Percentiles rank a stretch among this genome's conserved stretches.
Evolutionary conservation across 2,888 invertebrate genomes (phyloP).

Genomic region (Yponomeuta malinellus): DNA sequence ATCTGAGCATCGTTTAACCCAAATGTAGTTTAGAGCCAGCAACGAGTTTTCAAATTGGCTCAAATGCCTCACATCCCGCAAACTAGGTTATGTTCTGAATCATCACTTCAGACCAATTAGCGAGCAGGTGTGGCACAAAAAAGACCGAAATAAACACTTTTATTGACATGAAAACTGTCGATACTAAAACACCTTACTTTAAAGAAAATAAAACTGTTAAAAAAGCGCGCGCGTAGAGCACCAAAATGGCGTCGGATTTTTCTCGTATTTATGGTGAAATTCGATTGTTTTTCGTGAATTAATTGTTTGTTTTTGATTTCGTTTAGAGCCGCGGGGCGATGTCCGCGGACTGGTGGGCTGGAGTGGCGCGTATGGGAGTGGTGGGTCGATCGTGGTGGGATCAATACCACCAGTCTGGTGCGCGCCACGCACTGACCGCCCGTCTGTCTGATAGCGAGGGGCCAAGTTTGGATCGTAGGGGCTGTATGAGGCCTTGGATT

Average conservation of each 20-base stretch:
- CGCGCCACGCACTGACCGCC: constrained; percentile 69
- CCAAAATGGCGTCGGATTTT: constrained; percentile 14
- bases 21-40: neutral
- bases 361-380: constrained; percentile 59
- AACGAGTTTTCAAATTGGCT: constrained; percentile 4
- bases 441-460: constrained; percentile 29
- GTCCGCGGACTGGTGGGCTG: constrained; percentile 53
- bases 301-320: constrained; percentile 19
- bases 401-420: constrained; percentile 67
- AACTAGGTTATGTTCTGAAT: neutral
- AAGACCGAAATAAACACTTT: neutral
- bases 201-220: neutral
- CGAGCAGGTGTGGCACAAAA: neutral
- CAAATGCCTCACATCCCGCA: neutral
- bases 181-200: neutral
- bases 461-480: constrained; percentile 6
- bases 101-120: constrained; percentile 1
- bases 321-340: constrained; percentile 53
- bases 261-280: neutral
- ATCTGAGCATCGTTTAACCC: neutral
- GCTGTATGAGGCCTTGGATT: neutral
- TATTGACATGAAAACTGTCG: neutral
- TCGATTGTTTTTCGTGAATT: constrained; percentile 30
- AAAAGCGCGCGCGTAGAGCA: constrained; percentile 7
- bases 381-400: constrained; percentile 60